phyloP scores from a whole-genome alignment of 2,797 vertebrate species.

The Otolemur crassicaudatus region DNA sequence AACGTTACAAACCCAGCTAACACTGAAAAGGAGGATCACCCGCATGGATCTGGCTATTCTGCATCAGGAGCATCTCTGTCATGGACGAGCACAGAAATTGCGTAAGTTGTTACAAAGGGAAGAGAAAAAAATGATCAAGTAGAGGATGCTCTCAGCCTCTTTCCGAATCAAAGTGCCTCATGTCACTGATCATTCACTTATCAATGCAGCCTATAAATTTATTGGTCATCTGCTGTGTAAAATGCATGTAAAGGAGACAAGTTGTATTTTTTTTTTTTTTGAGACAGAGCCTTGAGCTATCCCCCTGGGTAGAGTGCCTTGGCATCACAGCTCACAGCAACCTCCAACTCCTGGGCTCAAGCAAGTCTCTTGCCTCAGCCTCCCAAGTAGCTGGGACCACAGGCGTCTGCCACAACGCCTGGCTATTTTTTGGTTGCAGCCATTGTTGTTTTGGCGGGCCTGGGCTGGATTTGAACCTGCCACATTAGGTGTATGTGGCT shows the following conservation, averaged over 20 bases:
- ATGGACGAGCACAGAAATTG: not conserved
- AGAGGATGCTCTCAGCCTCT: not conserved
- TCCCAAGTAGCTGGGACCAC: too few relatives aligned
- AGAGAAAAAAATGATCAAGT: not conserved
- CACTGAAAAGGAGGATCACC: not conserved
- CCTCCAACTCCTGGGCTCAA: too few relatives aligned
- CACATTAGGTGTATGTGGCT: too few relatives aligned
- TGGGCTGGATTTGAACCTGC: too few relatives aligned
- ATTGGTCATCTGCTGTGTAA: not conserved
- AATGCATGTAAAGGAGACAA: not conserved
- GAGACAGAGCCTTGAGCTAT: too few relatives aligned
- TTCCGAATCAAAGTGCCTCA: not conserved
- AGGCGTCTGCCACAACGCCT: too few relatives aligned
- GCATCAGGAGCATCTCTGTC: not conserved
- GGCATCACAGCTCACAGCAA: too few relatives aligned
- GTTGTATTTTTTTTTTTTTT: not conserved
- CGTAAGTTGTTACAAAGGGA: not conserved
- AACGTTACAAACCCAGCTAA: not conserved
- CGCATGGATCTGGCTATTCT: not conserved
- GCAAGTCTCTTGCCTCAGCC: too few relatives aligned
- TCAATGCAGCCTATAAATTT: not conserved
- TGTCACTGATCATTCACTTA: not conserved
- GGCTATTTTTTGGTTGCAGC: too few relatives aligned
- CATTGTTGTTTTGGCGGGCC: too few relatives aligned
- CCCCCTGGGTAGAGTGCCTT: too few relatives aligned